Conservation (phyloP, 2,797 vertebrate genomes). For the Enteromius afrohamiltoni region DNA sequence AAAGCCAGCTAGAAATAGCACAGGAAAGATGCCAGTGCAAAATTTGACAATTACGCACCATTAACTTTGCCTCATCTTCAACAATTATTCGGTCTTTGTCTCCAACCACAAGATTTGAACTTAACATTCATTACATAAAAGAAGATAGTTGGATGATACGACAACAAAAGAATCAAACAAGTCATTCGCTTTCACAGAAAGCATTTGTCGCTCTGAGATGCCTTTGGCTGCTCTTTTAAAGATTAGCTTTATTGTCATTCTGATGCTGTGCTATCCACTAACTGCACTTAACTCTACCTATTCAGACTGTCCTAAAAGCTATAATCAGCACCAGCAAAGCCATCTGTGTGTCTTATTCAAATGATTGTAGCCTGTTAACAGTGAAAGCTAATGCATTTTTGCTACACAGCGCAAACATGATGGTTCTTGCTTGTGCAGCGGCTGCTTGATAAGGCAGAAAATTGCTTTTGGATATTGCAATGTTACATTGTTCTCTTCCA, state of each 20-base stretch:
- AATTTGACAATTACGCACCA: constrained; percentile 6
- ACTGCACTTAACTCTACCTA: constrained; percentile 42
- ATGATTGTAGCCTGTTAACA: constrained; percentile 50
- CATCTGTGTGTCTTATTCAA: constrained; percentile 51
- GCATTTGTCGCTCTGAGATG: constrained; percentile 1
- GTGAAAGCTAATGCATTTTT: constrained; percentile 59
- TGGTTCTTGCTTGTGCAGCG: constrained; percentile 43
- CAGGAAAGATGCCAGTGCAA: not conserved
- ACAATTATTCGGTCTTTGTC: constrained; percentile 14
- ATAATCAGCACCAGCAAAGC: constrained; percentile 42
- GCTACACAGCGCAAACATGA: constrained; percentile 55
- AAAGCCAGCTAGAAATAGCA: not conserved
- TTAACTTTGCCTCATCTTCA: constrained; percentile 12
- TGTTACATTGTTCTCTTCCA: constrained; percentile 44
- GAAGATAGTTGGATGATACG: not conserved
- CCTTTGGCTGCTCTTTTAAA: constrained; percentile 39
- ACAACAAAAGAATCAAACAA: constrained; percentile 23
- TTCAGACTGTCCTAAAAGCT: constrained; percentile 51
- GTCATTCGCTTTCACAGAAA: constrained; percentile 13
- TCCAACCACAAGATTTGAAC: constrained; percentile 9
- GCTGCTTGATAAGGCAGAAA: constrained; percentile 60
- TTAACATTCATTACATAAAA: constrained; percentile 16
- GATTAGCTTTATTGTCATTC: constrained; percentile 42
- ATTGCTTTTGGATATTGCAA: constrained; percentile 58
- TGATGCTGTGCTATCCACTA: constrained; percentile 1